A percentile compares a stretch with the other conserved stretches of the same genome.
These are phyloP conservation scores for Ptyas mucosa DNA, from an alignment of 2,113 vertebrate genomes.

Conservation along the genomic window DNA sequence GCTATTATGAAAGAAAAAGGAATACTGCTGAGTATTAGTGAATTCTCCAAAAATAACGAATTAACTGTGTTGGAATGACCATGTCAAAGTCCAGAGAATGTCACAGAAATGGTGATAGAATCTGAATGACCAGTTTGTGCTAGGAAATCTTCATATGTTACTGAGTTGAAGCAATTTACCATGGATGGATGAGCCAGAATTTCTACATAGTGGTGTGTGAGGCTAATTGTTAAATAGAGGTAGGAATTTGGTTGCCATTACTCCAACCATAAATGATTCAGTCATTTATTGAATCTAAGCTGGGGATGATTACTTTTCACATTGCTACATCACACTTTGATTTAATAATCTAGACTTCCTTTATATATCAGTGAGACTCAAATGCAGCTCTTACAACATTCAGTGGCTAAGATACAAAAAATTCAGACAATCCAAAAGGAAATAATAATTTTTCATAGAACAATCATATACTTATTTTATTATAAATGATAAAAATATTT, in stretches of 20 bases:
- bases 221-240: neutral
- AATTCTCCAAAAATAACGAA: neutral
- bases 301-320: neutral
- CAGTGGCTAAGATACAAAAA: neutral
- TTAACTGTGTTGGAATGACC: neutral
- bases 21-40: neutral
- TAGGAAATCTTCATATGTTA: neutral
- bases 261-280: neutral
- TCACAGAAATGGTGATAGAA: neutral
- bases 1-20: neutral
- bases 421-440: neutral
- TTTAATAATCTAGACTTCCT: neutral
- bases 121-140: neutral
- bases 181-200: neutral
- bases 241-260: neutral
- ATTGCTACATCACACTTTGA: neutral
- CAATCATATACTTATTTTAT: neutral
- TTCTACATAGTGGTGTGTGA: neutral
- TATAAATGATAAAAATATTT: neutral
- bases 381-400: neutral
- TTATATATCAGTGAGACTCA: neutral
- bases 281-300: neutral
- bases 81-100: neutral
- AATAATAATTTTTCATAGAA: neutral
- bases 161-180: neutral